Conservation (phyloP, 2,888 invertebrate species). For the Metopia argyrocephala region DNA sequence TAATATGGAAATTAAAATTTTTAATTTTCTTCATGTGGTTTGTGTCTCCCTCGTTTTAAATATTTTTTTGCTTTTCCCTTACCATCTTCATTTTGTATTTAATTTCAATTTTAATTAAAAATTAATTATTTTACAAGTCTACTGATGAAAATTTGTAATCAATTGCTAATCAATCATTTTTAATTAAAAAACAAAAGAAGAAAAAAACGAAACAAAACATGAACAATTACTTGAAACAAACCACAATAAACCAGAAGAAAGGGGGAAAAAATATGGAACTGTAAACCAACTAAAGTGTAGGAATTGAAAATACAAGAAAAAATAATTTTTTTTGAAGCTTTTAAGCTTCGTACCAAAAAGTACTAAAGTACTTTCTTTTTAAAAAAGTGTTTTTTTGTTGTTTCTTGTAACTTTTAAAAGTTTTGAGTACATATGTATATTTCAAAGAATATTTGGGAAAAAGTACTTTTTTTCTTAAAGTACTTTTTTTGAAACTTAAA, state of each 20-base stretch:
- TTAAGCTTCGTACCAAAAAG: too few species aligned
- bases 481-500: neutral
- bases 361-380: neutral
- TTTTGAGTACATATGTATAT: neutral
- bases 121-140: conserved; percentile 51
- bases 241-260: too few species aligned
- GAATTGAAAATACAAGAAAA: too few species aligned
- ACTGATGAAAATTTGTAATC: conserved; percentile 61
- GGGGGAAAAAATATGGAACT: too few species aligned
- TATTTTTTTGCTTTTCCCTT: neutral
- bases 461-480: neutral
- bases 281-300: too few species aligned
- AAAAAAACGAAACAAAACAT: neutral
- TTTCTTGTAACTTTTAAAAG: neutral
- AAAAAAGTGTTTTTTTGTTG: too few species aligned
- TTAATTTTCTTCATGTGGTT: neutral
- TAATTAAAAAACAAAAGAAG: conserved; percentile 47
- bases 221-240: neutral
- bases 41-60: neutral
- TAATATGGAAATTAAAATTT: neutral
- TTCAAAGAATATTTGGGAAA: neutral
- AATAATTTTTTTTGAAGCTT: neutral
- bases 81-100: neutral
- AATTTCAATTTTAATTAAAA: conserved; percentile 40
- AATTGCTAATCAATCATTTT: conserved; percentile 63